Base-by-base conservation (phyloP, 2,888 invertebrate genomes). In the Drosophila gaucha region DNA sequence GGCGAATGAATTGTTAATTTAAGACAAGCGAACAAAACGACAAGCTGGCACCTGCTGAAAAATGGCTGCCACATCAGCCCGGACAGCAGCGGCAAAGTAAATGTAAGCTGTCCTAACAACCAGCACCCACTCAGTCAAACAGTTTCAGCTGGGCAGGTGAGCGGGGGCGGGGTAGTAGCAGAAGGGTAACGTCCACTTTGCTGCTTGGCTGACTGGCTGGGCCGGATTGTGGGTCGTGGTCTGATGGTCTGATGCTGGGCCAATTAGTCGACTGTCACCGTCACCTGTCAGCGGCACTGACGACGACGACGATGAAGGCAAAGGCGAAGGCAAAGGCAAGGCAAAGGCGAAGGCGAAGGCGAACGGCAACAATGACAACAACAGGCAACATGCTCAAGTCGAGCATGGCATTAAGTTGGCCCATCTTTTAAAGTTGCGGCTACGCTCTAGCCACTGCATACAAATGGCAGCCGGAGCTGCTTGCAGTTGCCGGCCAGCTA, bases 251-350 rank as follows among this genome's bases (percentile, higher is more conserved):
- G 74, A 51, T 52, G 68, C 39, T 38, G 57, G 67, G 74, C 68
- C 78, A 78, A 82, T 82, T 82, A 84, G 82, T 82, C 66, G 78
- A 68, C 68, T 78, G 74, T 78, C 75, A 65, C 67, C 60, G 64
- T 64, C 72, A 71, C 72, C 72, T 68, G 63, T 73, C 69, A 68
- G 49, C 64, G 56, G 39, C 59, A 41, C 30, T 44, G 60, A 51
- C 38, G 31, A 47, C 30, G 55, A 16, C 68, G 57, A 36, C 35
- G 49, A 6, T n/a, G n/a, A 26, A 20, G 9, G 38, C 47, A 14
- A 41, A 36, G 41, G 49, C 39, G 22, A 47, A 35, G 28, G 54
- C 38, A 43, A 52, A 8, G 31, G 39, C 49, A 26, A 20, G 9
- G 38, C 47, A 14, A 41, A 36, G 41, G 49, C 39, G 22, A 47